These are phyloP conservation scores for Physella acuta DNA, from an alignment of 1,140 invertebrate genomes.

Conservation along the genomic window DNA sequence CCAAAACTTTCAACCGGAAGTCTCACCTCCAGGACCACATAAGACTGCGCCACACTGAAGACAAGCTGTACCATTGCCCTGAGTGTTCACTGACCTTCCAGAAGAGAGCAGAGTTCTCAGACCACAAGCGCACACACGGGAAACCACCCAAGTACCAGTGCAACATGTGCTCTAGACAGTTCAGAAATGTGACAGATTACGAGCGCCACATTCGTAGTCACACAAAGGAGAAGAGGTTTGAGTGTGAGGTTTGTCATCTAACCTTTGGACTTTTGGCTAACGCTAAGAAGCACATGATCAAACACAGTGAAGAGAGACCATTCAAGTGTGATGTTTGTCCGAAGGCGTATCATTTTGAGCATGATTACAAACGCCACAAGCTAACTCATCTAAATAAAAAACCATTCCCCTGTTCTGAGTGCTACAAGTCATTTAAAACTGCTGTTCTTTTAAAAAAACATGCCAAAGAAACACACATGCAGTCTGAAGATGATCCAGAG, in stretches of 20 bases:
- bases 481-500: not conserved
- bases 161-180: constrained; percentile 21
- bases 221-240: constrained; percentile 23
- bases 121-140: constrained; percentile 9
- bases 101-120: constrained; percentile 18
- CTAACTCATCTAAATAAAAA: constrained; percentile 23
- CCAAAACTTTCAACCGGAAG: constrained; percentile 15
- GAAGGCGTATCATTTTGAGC: constrained; percentile 21
- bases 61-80: constrained; percentile 20
- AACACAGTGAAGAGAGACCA: constrained; percentile 19
- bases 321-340: constrained; percentile 17
- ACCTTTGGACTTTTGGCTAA: constrained; percentile 20
- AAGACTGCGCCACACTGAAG: constrained; percentile 15
- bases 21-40: constrained; percentile 23
- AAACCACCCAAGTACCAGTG: constrained; percentile 22
- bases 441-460: constrained; percentile 8
- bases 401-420: constrained; percentile 20
- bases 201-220: constrained; percentile 13
- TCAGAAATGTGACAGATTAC: constrained; percentile 19
- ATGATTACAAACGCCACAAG: constrained; percentile 16
- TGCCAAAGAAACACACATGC: constrained; percentile 14
- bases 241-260: constrained; percentile 23
- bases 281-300: constrained; percentile 22
- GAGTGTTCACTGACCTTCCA: constrained; percentile 14
- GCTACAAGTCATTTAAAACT: constrained; percentile 23